phyloP scores from a whole-genome alignment of 2,888 invertebrate species.

The Acrobasis repandana region DNA sequence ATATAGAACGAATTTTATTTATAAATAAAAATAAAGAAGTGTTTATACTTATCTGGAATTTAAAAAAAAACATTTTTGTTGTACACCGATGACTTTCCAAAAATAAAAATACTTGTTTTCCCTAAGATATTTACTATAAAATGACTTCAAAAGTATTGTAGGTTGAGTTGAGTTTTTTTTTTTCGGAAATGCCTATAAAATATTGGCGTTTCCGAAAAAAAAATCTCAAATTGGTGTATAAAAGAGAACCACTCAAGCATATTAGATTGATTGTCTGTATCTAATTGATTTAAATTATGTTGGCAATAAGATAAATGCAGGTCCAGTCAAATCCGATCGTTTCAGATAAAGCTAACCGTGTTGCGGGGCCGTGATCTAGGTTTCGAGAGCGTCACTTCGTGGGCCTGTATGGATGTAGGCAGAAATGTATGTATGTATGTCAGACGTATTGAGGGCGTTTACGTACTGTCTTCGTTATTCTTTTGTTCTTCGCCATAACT shows the following conservation, averaged over 20 bases:
- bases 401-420: conserved; percentile 57
- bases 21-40: no score
- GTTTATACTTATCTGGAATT: no score
- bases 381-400: conserved; percentile 68
- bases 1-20: neutral
- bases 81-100: no score
- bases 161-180: no score
- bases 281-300: conserved; percentile 13
- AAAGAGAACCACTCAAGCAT: neutral
- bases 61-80: no score
- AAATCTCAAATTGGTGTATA: neutral
- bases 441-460: conserved; percentile 58
- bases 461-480: conserved; percentile 37
- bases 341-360: conserved; percentile 71
- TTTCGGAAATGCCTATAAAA: no score
- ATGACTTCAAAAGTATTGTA: no score
- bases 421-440: conserved; percentile 56
- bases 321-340: conserved; percentile 46
- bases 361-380: conserved; percentile 67
- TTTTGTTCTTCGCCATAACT: conserved; percentile 33
- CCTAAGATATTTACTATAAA: no score
- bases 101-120: no score
- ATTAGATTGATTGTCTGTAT: neutral
- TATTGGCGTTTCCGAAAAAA: neutral
- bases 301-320: conserved; percentile 4